phyloP scores from a whole-genome alignment of 1,140 invertebrate genomes.

The Drosophila equinoxialis region DNA sequence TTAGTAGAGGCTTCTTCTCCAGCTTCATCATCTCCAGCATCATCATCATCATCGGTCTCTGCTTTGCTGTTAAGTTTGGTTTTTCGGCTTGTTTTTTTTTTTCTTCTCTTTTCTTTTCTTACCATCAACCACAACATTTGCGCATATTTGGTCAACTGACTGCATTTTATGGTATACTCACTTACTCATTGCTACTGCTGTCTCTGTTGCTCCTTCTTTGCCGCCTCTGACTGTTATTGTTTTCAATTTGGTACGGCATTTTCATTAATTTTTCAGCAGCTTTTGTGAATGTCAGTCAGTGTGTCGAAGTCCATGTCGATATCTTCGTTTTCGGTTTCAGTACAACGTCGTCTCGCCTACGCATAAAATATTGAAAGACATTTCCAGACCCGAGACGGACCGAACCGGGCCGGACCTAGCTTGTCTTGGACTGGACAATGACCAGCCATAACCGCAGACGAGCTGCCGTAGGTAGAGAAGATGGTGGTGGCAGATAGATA shows the following conservation, averaged over 20 bases:
- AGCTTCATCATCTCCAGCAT: conserved; percentile 27
- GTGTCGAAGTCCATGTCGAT: conserved; percentile 38
- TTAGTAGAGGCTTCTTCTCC: conserved; percentile 38
- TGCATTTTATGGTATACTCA: conserved; percentile 54
- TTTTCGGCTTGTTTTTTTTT: conserved; percentile 34
- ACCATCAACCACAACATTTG: conserved; percentile 72
- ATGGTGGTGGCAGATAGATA: background rate
- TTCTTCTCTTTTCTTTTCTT: conserved; percentile 41
- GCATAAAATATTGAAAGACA: conserved; percentile 74
- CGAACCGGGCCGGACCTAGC: background rate
- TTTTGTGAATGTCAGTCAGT: conserved; percentile 43
- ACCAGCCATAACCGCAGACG: conserved; percentile 27
- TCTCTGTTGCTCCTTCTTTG: background rate
- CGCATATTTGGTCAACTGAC: conserved; percentile 80
- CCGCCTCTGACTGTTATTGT: conserved; percentile 61
- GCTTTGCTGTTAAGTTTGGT: conserved; percentile 38
- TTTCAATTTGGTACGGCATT: conserved; percentile 77
- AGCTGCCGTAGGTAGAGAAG: background rate
- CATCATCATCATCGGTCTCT: conserved; percentile 40
- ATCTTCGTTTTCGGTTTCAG: conserved; percentile 37
- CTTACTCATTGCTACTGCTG: too few relatives aligned
- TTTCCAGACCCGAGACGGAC: background rate
- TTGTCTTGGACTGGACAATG: conserved; percentile 42
- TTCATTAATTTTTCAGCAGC: conserved; percentile 77
- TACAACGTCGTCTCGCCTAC: conserved; percentile 68